Conservation (phyloP, 2,113 vertebrate genomes). For the Chrysemys picta region DNA sequence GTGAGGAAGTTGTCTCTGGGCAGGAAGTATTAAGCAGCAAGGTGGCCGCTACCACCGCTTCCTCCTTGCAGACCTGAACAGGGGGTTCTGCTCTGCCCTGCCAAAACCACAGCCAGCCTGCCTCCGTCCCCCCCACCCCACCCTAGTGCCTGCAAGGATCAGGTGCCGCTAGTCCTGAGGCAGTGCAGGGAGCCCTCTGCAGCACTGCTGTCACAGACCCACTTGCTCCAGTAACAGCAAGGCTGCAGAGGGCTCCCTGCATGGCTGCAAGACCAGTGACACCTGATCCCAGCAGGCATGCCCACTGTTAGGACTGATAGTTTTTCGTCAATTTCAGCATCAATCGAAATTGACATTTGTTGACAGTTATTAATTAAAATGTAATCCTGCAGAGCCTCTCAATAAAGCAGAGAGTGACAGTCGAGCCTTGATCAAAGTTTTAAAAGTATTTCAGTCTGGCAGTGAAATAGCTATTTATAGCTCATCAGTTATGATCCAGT, state of each 20-base stretch:
- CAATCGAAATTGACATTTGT: too few relatives aligned
- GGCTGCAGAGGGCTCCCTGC: neutral
- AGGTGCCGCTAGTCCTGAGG: neutral
- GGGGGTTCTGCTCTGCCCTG: neutral
- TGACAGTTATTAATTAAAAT: neutral
- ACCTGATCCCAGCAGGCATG: neutral
- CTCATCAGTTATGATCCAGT: neutral
- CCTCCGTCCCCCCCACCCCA: neutral
- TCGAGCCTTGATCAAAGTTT: neutral
- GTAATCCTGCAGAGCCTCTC: neutral
- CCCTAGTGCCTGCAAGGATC: neutral
- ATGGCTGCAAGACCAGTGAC: neutral
- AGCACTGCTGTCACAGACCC: neutral
- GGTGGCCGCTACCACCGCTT: neutral
- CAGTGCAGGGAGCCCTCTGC: neutral
- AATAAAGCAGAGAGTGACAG: neutral
- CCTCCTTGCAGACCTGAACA: neutral
- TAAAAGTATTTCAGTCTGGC: neutral
- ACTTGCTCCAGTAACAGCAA: neutral
- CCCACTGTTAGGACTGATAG: neutral
- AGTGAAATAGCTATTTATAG: neutral
- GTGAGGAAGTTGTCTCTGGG: too few relatives aligned
- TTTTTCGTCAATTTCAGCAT: neutral
- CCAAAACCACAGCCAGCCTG: neutral
- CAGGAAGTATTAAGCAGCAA: neutral